Conservation (phyloP, 2,797 vertebrate genomes). For the Melanogrammus aeglefinus region DNA sequence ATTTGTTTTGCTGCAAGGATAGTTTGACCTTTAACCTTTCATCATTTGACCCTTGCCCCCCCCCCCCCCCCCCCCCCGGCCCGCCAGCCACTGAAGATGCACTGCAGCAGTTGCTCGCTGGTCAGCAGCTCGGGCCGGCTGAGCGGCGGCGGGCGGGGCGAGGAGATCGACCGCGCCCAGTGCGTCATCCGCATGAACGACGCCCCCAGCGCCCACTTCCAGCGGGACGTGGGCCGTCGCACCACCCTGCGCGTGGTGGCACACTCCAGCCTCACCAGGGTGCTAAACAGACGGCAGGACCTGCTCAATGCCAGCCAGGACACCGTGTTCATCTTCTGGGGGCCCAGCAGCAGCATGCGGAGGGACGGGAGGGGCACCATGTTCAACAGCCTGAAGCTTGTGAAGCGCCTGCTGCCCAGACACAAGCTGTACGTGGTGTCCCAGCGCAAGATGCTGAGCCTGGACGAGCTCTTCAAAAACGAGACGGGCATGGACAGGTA, state of each 20-base stretch:
- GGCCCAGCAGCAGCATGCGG: constrained; percentile 87
- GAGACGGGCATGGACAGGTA: constrained; percentile 76
- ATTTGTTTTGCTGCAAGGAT: not conserved
- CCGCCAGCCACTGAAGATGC: constrained; percentile 84
- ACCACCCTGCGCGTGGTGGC: constrained; percentile 85
- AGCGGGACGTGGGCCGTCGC: constrained; percentile 79
- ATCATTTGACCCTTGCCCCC: constrained; percentile 24
- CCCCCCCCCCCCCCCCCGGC: not conserved
- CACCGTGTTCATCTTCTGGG: constrained; percentile 91
- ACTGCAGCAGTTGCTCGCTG: constrained; percentile 82
- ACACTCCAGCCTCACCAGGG: constrained; percentile 88
- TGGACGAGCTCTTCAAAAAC: constrained; percentile 79
- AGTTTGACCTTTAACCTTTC: not conserved
- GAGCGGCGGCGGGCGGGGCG: constrained; percentile 72
- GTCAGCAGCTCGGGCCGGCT: constrained; percentile 91
- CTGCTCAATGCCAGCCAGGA: constrained; percentile 84
- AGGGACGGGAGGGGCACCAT: constrained; percentile 84
- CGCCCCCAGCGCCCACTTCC: constrained; percentile 78
- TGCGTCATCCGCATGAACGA: constrained; percentile 94
- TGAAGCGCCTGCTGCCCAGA: constrained; percentile 82
- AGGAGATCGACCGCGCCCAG: constrained; percentile 80
- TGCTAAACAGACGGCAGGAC: constrained; percentile 79
- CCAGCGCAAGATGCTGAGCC: constrained; percentile 85
- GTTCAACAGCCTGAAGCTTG: constrained; percentile 83
- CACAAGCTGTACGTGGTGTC: constrained; percentile 83